These are phyloP conservation scores for Strix uralensis DNA, from an alignment of 2,113 vertebrate genomes.

Conservation along the genomic window DNA sequence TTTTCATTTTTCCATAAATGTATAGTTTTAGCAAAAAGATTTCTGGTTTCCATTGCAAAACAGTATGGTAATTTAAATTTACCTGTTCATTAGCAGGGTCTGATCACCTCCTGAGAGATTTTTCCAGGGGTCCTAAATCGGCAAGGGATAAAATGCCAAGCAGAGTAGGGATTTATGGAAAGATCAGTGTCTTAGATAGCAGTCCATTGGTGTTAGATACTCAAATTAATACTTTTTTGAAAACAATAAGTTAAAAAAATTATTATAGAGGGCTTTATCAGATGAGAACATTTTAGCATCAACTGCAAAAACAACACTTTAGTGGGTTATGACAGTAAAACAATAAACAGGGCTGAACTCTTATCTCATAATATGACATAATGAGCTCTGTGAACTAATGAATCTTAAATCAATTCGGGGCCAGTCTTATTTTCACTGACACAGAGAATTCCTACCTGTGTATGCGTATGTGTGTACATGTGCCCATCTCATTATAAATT, in stretches of 20 bases:
- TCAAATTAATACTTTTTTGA: neutral
- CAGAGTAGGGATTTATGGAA: neutral
- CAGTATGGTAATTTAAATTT: neutral
- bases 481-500: neutral
- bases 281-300: neutral
- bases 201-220: neutral
- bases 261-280: neutral
- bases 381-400: constrained; percentile 47
- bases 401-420: neutral
- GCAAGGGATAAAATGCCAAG: neutral
- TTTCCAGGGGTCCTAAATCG: neutral
- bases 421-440: neutral
- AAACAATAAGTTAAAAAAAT: neutral
- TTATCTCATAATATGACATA: neutral
- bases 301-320: neutral
- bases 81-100: neutral
- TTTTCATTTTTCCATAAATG: neutral
- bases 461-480: neutral
- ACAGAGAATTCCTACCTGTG: neutral
- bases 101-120: neutral
- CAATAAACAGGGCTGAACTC: neutral
- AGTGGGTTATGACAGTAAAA: neutral
- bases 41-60: neutral
- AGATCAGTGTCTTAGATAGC: neutral
- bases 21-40: neutral